Evolutionary conservation across 64 coral and sea anemone species (phyloP), one percentile per base, ranked within the genome.

Genomic region (Trachythela sp.): DNA sequence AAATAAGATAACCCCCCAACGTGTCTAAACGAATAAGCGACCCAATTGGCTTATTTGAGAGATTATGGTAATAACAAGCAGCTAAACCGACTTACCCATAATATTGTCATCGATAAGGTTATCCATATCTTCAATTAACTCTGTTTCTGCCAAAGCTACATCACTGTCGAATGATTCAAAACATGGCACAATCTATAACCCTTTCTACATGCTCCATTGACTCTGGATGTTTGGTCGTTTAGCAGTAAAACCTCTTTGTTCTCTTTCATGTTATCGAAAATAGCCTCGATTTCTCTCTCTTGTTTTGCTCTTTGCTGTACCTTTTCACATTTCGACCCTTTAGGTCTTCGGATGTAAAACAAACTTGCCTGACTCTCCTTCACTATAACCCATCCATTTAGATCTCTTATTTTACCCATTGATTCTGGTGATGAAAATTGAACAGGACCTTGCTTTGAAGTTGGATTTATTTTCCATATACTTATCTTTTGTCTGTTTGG

Each of bases 211-310:
- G n/a, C n/a, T n/a, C 85, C 14, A 64, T n/a, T 38, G 51, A 87
- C 7, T 51, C 48, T 87, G 42, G 37, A 34, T 48, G 22, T 49
- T 13, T 86, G 48, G 22, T 54, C 18, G 17, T 56, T 54, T 87
- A n/a, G 45, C 2, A 87, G 49, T 48, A 87, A 56, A 26, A 26
- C 85, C 45, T 87, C 85, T 58, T 87, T 86, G 68, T 26, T 22
- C 26, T 26, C 68, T 72, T 54, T 59, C 9, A 87, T 14, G 17
- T 17, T 87, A 29, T 87, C 48, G 30, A 87, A 37, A 33, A 51
- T 13, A 58, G 49, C 31, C 85, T 87, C 33, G 48, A 87, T 56
- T 87, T 52, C 48, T 56, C 85, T 87, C 49, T 87, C 85, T 15
- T 31, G 8, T 48, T 87, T 51, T 37, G 58, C 50, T 33, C 49